Percentiles rank a stretch among this genome's conserved stretches.
These are phyloP conservation scores for Geodia barretti DNA, from an alignment of 37 sponge, comb jelly and placozoan genomes.

Conservation along the genomic window DNA sequence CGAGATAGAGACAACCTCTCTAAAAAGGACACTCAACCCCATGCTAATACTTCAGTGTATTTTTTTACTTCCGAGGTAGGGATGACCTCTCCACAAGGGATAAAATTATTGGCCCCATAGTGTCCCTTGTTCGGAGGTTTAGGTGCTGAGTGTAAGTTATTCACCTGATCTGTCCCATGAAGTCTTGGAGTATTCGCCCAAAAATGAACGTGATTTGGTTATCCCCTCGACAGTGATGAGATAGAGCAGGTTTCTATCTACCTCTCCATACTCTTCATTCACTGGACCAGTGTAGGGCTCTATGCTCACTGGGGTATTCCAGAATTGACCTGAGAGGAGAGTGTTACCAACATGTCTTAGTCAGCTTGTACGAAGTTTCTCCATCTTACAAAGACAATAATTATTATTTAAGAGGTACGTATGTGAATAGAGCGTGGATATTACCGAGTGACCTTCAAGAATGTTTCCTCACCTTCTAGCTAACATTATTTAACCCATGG, in stretches of 20 bases:
- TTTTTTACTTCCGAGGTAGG: too few relatives aligned
- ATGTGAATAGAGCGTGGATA: too few relatives aligned
- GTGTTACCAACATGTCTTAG: too few relatives aligned
- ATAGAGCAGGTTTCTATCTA: conserved; percentile 3
- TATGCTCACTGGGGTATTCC: conserved; percentile 65
- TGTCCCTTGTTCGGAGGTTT: background rate
- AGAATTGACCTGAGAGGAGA: conserved; percentile 85
- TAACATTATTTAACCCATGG: too few relatives aligned
- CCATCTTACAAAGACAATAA: background rate
- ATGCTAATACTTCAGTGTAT: too few relatives aligned
- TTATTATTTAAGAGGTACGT: background rate
- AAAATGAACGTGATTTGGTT: conserved; percentile 25
- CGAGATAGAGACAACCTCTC: too few relatives aligned
- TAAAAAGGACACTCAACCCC: too few relatives aligned
- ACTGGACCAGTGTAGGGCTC: background rate
- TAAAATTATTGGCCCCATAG: too few relatives aligned
- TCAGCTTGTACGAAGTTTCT: too few relatives aligned
- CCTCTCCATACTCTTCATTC: background rate
- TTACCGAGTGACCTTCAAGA: too few relatives aligned
- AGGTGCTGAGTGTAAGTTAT: background rate
- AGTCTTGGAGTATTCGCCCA: conserved; percentile 30
- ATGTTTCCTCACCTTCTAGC: too few relatives aligned
- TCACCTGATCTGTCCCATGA: conserved; percentile 57
- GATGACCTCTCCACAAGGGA: too few relatives aligned
- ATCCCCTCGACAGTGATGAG: conserved; percentile 46